Base-by-base conservation (phyloP, 2,888 invertebrate species). In the Bellardia pandia region DNA sequence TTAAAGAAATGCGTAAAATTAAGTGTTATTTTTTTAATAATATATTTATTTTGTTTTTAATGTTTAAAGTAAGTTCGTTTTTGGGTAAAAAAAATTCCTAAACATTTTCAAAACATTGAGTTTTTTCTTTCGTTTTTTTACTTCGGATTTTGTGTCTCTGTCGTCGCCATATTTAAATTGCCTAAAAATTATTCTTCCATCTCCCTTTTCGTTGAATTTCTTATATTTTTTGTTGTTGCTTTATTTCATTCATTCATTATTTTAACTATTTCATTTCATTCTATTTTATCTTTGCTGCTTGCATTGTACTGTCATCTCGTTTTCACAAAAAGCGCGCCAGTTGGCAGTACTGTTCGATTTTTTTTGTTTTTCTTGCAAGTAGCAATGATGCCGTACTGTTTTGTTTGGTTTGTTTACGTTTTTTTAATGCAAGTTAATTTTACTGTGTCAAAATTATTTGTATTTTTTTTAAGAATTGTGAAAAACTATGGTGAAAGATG, bases 131-230 rank as follows among this genome's bases (percentile, higher is more conserved):
- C 74, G 40, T 82, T 56, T 53, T 79, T 60, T 62, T 48, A 8
- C 23, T 64, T 80, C 81, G 77, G 66, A 80, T 84, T 88, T 79
- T 75, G 83, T 75, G 81, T 79, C 86, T 81, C 80, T 84, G 74
- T 81, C 78, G 82, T 84, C 88, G 85, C 81, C 85, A 86, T 86
- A 75, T 88, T 86, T 72, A 68, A 66, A 78, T 78, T 81, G 60
- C 60, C 30, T 45, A 8, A 60, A 37, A 8, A 33, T 45, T 53
- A 53, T 77, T 69, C 51, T 60, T 69, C 23, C 62, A 64, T 71
- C 53, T 84, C 60, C 56, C 53, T 88, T 86, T 82, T 53, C 30
- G 16, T 72, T 51, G 33, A 30, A 53, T 77, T 79, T 80, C 51
- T 16, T 60, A 16, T 48, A 13, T 62, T 58, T 75, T 56, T 78